Percentiles rank a stretch among this genome's conserved stretches.
Conservation (phyloP, 2,797 vertebrate species). For the Myoxocephalus aenaeus region DNA sequence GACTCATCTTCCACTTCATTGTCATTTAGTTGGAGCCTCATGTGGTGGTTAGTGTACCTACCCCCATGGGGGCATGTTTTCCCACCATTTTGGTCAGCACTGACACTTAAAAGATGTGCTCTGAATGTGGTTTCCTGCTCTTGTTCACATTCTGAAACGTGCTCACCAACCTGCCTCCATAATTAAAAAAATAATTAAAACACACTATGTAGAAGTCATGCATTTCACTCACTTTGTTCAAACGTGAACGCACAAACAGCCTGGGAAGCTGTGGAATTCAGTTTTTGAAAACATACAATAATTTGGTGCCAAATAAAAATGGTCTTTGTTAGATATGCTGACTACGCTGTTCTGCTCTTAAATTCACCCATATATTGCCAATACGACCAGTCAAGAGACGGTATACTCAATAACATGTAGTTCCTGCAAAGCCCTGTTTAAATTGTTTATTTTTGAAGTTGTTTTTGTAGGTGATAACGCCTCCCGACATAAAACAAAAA, state of each 20-base stretch:
- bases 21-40: neutral
- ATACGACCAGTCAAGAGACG: constrained; percentile 22
- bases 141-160: neutral
- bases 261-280: neutral
- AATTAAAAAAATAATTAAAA: neutral
- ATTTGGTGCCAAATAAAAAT: neutral
- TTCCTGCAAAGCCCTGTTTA: constrained; percentile 80
- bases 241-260: neutral
- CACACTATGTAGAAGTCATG: neutral
- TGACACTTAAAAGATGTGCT: neutral
- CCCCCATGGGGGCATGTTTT: too few species aligned
- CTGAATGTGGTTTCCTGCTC: neutral
- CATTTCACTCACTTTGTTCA: neutral
- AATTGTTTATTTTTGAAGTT: constrained; percentile 86
- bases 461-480: constrained; percentile 83
- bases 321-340: neutral
- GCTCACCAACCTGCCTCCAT: neutral
- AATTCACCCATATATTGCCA: constrained; percentile 2
- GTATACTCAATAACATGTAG: constrained; percentile 75
- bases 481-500: constrained; percentile 85
- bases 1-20: neutral
- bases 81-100: neutral
- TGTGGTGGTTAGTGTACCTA: neutral
- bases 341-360: neutral
- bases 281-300: neutral